Conservation (phyloP, 2,888 invertebrate species). For the Iphiclides podalirius region DNA sequence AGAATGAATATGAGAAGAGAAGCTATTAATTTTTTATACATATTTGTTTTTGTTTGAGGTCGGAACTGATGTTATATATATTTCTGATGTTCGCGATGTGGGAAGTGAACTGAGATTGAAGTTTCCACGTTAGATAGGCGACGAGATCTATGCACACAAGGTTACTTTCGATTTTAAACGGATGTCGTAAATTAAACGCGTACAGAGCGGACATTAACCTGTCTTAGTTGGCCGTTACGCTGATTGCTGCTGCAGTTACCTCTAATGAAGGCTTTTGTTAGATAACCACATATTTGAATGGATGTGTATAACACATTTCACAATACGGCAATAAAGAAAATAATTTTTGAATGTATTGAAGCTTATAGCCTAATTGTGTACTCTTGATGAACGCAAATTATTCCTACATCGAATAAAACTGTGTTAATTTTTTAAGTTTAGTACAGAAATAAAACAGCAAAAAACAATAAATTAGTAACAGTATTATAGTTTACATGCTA, state of each 20-base stretch:
- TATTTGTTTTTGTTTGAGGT: too few relatives aligned
- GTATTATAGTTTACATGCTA: too few relatives aligned
- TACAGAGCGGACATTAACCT: conserved; percentile 30
- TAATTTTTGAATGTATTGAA: background rate
- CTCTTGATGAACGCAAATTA: too few relatives aligned
- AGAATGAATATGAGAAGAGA: too few relatives aligned
- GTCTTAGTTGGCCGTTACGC: conserved; percentile 26
- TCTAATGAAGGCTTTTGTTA: conserved; percentile 10
- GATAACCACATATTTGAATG: background rate
- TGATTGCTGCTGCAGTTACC: conserved; percentile 16
- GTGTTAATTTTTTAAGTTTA: too few relatives aligned
- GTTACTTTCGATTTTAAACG: conserved; percentile 41
- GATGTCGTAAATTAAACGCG: conserved; percentile 43
- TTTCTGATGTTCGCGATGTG: too few relatives aligned
- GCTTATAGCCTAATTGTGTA: too few relatives aligned
- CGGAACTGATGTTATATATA: too few relatives aligned
- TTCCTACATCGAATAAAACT: too few relatives aligned
- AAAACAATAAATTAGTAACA: too few relatives aligned
- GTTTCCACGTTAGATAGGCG: conserved; percentile 4
- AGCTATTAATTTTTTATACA: too few relatives aligned
- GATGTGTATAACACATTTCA: background rate
- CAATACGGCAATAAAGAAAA: background rate
- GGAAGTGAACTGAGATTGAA: background rate
- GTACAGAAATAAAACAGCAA: too few relatives aligned
- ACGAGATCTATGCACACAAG: conserved; percentile 25